phyloP scores from a whole-genome alignment of 2,113 vertebrate species.

The Nesogale talazaci region DNA sequence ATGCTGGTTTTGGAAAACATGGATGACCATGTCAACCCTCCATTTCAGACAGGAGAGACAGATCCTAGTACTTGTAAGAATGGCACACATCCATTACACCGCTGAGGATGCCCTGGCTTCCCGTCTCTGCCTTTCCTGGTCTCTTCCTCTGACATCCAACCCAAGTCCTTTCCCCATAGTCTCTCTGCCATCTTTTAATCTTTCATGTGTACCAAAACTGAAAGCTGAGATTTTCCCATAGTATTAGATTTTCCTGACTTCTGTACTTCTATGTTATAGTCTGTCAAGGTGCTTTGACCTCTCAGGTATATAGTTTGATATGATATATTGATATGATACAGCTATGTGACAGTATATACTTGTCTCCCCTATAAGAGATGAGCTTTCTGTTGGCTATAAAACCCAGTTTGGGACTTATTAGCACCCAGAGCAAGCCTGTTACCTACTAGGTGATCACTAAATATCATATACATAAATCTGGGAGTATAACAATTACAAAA shows the following conservation, averaged over 20 bases:
- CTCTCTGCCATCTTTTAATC: background rate
- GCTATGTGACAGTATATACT: background rate
- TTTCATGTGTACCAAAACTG: background rate
- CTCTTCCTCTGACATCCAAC: background rate
- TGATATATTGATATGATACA: background rate
- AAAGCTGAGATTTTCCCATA: background rate
- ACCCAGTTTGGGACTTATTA: background rate
- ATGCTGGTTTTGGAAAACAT: background rate
- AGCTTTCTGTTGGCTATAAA: background rate
- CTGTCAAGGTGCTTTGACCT: background rate
- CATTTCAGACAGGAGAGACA: background rate
- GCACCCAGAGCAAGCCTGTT: background rate
- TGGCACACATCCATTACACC: no score
- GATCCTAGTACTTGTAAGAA: background rate
- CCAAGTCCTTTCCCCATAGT: background rate
- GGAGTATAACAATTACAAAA: background rate
- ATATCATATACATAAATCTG: background rate
- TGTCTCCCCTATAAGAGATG: background rate
- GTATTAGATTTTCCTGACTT: background rate
- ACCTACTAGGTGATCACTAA: background rate
- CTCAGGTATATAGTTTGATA: background rate
- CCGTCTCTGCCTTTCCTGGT: no score
- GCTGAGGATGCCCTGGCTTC: rapidly evolving
- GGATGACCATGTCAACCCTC: background rate
- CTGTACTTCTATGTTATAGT: background rate